phyloP scores from a whole-genome alignment of 2,113 vertebrate genomes.

The Acrocephalus arundinaceus region DNA sequence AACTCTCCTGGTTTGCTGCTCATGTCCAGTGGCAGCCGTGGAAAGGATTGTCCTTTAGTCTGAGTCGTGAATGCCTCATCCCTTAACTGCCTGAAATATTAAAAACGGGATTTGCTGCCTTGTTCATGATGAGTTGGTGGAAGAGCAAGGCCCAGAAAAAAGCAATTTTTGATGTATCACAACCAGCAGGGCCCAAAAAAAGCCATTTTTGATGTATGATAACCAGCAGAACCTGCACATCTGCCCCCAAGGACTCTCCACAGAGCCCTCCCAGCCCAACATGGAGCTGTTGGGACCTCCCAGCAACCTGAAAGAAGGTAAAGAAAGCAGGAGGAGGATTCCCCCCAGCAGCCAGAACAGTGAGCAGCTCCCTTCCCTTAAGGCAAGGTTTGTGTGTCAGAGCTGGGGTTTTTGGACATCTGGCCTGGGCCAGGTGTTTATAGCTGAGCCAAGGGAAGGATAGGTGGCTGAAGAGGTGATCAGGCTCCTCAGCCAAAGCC shows the following conservation, averaged over 20 bases:
- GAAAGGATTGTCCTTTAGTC: background rate
- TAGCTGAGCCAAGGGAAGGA: background rate
- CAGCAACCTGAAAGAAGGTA: background rate
- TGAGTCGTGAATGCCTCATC: background rate
- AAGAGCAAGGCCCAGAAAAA: background rate
- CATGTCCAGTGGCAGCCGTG: background rate
- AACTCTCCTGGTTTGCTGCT: background rate
- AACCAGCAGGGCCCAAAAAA: background rate
- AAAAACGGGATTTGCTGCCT: background rate
- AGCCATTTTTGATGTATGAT: rapidly evolving
- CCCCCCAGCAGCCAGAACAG: background rate
- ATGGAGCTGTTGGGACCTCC: background rate
- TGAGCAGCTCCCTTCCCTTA: background rate
- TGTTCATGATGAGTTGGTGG: background rate
- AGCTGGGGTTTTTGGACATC: background rate
- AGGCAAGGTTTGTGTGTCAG: background rate
- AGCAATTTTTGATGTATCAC: rapidly evolving
- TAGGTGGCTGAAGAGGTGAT: background rate
- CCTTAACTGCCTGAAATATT: background rate
- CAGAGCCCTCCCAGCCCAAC: background rate
- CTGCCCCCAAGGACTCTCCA: background rate
- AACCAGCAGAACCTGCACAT: background rate
- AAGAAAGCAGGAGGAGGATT: background rate
- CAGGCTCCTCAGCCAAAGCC: background rate
- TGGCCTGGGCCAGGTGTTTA: background rate